These are phyloP conservation scores for Platichthys flesus DNA, from an alignment of 2,113 vertebrate genomes.

Conservation along the genomic window DNA sequence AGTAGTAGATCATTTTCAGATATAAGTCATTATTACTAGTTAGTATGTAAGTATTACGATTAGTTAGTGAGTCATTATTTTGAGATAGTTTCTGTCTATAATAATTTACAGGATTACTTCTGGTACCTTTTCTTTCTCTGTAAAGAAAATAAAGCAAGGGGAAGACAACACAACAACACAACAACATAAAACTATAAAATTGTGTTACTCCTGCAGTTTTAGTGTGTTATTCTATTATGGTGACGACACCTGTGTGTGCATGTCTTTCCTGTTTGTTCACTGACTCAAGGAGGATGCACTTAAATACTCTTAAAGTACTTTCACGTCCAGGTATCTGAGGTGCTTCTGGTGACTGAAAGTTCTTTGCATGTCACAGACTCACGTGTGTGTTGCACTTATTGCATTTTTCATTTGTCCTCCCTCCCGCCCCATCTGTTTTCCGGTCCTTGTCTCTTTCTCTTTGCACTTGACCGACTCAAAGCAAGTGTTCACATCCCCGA, in stretches of 20 bases:
- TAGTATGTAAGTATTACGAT: too few relatives aligned
- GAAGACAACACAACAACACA: background rate
- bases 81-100: too few relatives aligned
- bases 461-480: slow-evolving; percentile 47
- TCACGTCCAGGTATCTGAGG: background rate
- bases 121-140: background rate
- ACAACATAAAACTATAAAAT: background rate
- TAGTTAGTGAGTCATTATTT: too few relatives aligned
- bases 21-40: too few relatives aligned
- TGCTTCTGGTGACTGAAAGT: background rate
- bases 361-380: slow-evolving; percentile 20
- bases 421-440: slow-evolving; percentile 31
- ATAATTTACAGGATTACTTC: too few relatives aligned
- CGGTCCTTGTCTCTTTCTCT: slow-evolving; percentile 24
- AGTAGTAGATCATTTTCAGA: too few relatives aligned
- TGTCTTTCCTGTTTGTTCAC: too few relatives aligned
- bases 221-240: too few relatives aligned
- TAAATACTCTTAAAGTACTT: background rate
- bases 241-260: too few relatives aligned
- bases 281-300: background rate
- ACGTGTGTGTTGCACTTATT: slow-evolving; percentile 31
- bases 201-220: too few relatives aligned
- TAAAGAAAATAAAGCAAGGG: background rate
- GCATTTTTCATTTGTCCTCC: slow-evolving; percentile 27
- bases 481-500: slow-evolving; percentile 49